Evolutionary conservation across 2,797 vertebrate species (phyloP), one percentile per base, ranked within the genome.

Genomic region (Cossypha caffra): DNA sequence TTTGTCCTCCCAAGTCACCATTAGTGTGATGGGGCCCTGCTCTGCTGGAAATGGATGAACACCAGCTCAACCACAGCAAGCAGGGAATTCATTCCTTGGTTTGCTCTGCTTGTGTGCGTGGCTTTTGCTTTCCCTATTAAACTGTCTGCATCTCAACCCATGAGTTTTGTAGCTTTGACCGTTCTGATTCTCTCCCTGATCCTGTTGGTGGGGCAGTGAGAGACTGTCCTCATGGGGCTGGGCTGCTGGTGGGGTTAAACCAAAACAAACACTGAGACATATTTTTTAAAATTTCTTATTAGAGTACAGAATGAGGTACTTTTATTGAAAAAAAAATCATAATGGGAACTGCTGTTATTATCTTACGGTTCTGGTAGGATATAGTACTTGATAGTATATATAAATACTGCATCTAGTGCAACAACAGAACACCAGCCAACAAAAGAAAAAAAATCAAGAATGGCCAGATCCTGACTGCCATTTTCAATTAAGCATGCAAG

Each of bases 81-180:
- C 8, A 13, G 33, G 0, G 10, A 40, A 63, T 40, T 63, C 5
- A 20, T 19, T 24, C 28, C 29, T 33, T 55, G 5, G 1, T 10
- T 63, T 40, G 10, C 10, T 55, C 40, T 25, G 1, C 13, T 24
- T 48, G 24, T 11, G 20, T 33, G 38, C 0, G 0, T 1, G 3
- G 3, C 7, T 3, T 5, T 40, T 48, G 9, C 25, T 42, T 57
- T 1, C 10, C 13, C 4, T 9, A 2, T 11, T 33, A 20, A 64
- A 17, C 16, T 24, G 5, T 13, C 19, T 58, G 20, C 6, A 35
- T 47, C 8, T 59, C 31, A 74, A 19, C 6, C 2, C 21, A 28
- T 0, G 3, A 21, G 4, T 11, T 66, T 38, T 66, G 20, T 25
- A 45, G 20, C 20, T 59, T 28, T 51, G 29, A 57, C 43, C 7